Conservation (phyloP, 2,888 invertebrate genomes). For the Latrodectus elegans region DNA sequence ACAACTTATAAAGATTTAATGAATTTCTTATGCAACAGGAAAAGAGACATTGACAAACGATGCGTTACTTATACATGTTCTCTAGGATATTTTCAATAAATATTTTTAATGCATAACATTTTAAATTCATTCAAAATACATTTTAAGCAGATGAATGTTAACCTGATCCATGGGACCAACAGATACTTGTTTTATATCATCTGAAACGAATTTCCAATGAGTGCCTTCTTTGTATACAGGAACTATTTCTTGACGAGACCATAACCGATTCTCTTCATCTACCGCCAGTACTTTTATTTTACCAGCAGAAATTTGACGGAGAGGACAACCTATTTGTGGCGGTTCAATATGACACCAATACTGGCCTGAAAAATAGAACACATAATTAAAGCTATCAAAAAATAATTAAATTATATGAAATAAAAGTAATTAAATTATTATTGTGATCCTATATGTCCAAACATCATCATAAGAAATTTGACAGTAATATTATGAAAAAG, state of each 20-base stretch:
- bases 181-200: slow-evolving; percentile 73
- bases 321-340: slow-evolving; percentile 79
- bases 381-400: not conserved
- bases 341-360: slow-evolving; percentile 88
- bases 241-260: slow-evolving; percentile 86
- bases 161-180: slow-evolving; percentile 73
- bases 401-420: not conserved
- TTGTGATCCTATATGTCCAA: too few relatives aligned
- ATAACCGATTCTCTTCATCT: slow-evolving; percentile 83
- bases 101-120: too few relatives aligned
- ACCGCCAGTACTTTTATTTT: slow-evolving; percentile 86
- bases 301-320: slow-evolving; percentile 86
- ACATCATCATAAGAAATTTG: too few relatives aligned
- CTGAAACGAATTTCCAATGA: slow-evolving; percentile 80
- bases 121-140: too few relatives aligned
- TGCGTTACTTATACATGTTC: too few relatives aligned
- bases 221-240: slow-evolving; percentile 86
- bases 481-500: too few relatives aligned
- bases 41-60: too few relatives aligned
- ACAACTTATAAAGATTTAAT: too few relatives aligned
- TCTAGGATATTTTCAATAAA: too few relatives aligned
- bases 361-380: slow-evolving; percentile 76
- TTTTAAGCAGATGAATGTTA: not conserved
- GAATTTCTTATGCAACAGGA: too few relatives aligned
- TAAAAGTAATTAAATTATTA: not conserved